Conservation (phyloP, 2,797 vertebrate genomes). For the Okamejei kenojei region DNA sequence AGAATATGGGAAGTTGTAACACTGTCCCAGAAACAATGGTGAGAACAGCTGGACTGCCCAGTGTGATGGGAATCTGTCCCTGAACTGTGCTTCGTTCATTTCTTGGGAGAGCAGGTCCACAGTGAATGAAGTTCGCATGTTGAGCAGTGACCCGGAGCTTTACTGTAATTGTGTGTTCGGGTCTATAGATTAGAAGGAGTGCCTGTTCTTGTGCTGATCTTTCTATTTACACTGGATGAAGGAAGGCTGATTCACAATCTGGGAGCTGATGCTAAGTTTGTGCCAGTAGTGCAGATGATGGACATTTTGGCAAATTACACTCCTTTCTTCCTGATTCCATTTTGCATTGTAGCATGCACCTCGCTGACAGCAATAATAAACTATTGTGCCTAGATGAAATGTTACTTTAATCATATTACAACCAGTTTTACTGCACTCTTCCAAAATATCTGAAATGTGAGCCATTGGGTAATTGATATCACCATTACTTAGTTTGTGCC, state of each 20-base stretch:
- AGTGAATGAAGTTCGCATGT: neutral
- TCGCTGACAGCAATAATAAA: too few relatives aligned
- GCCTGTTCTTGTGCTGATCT: neutral
- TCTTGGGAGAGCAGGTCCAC: neutral
- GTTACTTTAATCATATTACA: neutral
- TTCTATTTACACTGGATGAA: neutral
- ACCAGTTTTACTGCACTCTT: neutral
- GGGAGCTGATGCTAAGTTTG: neutral
- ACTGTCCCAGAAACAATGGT: neutral
- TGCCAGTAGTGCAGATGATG: neutral
- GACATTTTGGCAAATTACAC: neutral
- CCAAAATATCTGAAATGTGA: neutral
- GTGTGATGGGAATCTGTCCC: neutral
- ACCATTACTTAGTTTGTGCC: neutral
- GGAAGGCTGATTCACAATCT: neutral
- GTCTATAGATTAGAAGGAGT: neutral
- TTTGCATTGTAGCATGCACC: neutral
- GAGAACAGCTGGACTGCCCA: neutral
- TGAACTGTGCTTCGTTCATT: neutral
- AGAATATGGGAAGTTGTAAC: neutral
- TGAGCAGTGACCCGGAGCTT: neutral
- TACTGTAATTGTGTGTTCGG: too few relatives aligned
- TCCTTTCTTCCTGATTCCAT: neutral
- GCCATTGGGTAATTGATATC: neutral
- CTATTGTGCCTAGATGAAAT: neutral